Evolutionary conservation across 2,888 invertebrate species (phyloP).

Genomic region (Adelphocoris suturalis): DNA sequence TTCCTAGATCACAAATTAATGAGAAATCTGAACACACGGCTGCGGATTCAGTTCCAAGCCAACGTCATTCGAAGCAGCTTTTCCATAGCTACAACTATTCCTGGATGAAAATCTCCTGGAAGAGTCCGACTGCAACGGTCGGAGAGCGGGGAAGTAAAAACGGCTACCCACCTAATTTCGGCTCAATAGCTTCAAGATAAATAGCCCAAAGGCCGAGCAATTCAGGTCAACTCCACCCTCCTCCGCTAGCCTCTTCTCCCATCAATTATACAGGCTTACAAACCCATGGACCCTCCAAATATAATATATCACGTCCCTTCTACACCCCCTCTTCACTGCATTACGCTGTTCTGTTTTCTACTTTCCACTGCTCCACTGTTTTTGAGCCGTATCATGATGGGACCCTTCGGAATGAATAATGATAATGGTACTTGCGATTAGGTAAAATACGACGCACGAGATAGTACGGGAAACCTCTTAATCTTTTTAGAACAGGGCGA

Average conservation of each 20-base stretch:
- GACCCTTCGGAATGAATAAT: constrained; percentile 32
- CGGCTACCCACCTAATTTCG: constrained; percentile 40
- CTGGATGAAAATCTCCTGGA: too few relatives aligned
- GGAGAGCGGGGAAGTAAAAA: neutral
- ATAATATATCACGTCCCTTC: constrained; percentile 40
- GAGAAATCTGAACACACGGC: too few relatives aligned
- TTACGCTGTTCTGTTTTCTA: neutral
- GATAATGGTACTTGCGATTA: constrained; percentile 37
- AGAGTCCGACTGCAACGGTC: too few relatives aligned
- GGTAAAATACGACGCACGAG: constrained; percentile 17
- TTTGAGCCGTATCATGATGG: constrained; percentile 41
- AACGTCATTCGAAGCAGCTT: too few relatives aligned
- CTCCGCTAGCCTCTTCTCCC: neutral
- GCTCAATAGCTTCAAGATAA: constrained; percentile 46
- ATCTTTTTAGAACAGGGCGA: neutral
- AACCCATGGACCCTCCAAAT: constrained; percentile 37
- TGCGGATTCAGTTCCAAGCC: too few relatives aligned
- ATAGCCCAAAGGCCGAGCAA: constrained; percentile 47
- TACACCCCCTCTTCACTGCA: neutral
- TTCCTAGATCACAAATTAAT: too few relatives aligned
- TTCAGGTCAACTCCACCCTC: constrained; percentile 31
- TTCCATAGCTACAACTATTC: too few relatives aligned
- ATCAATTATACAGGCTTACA: constrained; percentile 3
- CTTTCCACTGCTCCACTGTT: constrained; percentile 24
- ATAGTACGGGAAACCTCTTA: constrained; percentile 11